Base-by-base conservation (phyloP, 2,888 invertebrate species). In the Agrotis ipsilon region DNA sequence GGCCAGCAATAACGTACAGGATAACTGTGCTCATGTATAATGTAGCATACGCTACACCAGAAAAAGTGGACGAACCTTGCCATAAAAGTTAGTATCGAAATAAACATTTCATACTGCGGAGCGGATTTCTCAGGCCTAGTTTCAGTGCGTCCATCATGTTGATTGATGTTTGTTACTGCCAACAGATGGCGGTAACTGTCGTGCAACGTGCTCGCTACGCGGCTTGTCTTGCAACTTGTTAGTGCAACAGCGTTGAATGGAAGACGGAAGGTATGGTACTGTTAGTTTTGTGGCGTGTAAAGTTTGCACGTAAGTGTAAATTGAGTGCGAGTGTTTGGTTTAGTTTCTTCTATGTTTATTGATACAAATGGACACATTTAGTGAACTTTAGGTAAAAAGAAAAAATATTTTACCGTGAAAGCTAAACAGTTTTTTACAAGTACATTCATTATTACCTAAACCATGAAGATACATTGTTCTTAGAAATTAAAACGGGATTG, bases 121-220 rank as follows among this genome's bases (percentile, higher is more conserved):
- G 79, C 73, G 68, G 72, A 62, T 68, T 67, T 75, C 72, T 72
- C 79, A 75, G 83, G 71, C 78, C 82, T 80, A 81, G 81, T 81
- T 80, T 71, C 68, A 75, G 77, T 59, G 83, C 83, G 80, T 88
- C 83, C 79, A 86, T 88, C 86, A 84, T 79, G 60, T 62, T 87
- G 88, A 87, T 86, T 82, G 83, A 88, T 85, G 80, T 76, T 52
- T 52, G 68, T 49, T 60, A 73, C 75, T 65, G 62, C 45, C 72
- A 49, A 62, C 51, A 82, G 76, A 72, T 68, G 68, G 82, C 77
- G 76, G 74, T 83, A 71, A 70, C 75, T 84, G 68, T 70, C 77
- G 24, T 51, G 66, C 68, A 80, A 66, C 80, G 80, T 70, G 76
- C 51, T 54, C 21, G 55, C 64, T 39, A 43, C 27, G 52, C 45